phyloP scores from a whole-genome alignment of 2,888 invertebrate species.

The Nephrotoma appendiculata region DNA sequence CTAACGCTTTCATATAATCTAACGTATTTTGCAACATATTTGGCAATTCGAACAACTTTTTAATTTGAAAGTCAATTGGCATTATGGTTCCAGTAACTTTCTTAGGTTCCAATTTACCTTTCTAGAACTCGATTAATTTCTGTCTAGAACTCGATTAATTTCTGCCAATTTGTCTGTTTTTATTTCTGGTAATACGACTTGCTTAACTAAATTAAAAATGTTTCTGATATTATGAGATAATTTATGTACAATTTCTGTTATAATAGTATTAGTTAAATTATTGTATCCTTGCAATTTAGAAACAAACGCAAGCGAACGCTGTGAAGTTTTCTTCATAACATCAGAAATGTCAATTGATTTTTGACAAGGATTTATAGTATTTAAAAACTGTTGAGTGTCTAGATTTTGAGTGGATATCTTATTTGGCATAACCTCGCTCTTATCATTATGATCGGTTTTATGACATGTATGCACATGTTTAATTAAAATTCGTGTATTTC shows the following conservation, averaged over 20 bases:
- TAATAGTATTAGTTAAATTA: neutral
- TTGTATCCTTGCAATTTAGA: neutral
- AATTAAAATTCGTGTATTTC: neutral
- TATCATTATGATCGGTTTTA: neutral
- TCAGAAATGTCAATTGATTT: neutral
- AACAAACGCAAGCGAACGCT: neutral
- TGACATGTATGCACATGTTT: neutral
- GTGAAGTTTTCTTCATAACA: neutral
- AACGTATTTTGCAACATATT: conserved; percentile 7
- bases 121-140: neutral
- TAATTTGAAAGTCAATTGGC: conserved; percentile 12
- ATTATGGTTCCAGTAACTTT: conserved; percentile 10
- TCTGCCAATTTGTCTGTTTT: neutral
- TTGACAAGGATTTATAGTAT: neutral
- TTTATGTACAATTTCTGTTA: neutral
- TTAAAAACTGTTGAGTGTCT: neutral
- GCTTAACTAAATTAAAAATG: neutral
- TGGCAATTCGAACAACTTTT: conserved; percentile 11
- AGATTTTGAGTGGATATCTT: neutral
- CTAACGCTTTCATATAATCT: conserved; percentile 4
- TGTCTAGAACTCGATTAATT: neutral
- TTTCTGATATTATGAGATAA: neutral
- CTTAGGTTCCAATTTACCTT: conserved; percentile 9
- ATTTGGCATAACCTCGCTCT: neutral
- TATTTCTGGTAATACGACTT: neutral